Evolutionary conservation across 1,140 invertebrate genomes (phyloP), one percentile per base, ranked within the genome.

Genomic region (Zophobas atratus): DNA sequence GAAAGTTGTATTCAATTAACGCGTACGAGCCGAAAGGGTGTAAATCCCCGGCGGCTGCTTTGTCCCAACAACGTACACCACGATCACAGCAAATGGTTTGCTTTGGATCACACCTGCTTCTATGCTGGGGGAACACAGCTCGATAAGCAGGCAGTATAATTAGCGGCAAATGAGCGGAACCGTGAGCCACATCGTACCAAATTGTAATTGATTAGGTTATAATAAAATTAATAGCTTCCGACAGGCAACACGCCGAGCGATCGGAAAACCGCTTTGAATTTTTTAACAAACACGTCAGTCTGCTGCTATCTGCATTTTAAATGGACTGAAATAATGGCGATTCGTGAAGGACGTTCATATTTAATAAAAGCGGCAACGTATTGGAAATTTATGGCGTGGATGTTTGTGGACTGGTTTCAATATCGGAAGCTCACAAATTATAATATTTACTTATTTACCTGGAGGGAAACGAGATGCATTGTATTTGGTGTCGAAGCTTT

Each of bases 151-250:
- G 43, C 43, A 8, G 6, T 51, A 51, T 20, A 51, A 51, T 51
- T 51, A 51, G 49, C 49, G 49, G 49, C 49, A 20, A 51, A 51
- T 51, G 49, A 51, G 49, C 49, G 49, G 49, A 51, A 51, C 49
- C 49, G 43, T 51, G 49, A 51, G n/a, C 49, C 3, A 20, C 49
- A 51, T 51, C 49, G 49, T 51, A 6, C 4, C 49, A 51, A 51
- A 51, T 51, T 51, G 49, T 51, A 51, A 51, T 51, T 51, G 49
- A 51, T 51, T 51, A 51, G 49, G n/a, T 51, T 51, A 51, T 51
- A 51, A 51, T 51, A 6, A 51, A 51, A 51, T 51, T 51, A 51
- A 51, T 51, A 51, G 49, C 49, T 51, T 51, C 49, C 49, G 49
- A 51, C 49, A 51, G 20, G 43, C 3, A 3, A 8, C 43, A 46